phyloP scores from a whole-genome alignment of 1,140 invertebrate genomes.

The Andricus grossulariae region DNA sequence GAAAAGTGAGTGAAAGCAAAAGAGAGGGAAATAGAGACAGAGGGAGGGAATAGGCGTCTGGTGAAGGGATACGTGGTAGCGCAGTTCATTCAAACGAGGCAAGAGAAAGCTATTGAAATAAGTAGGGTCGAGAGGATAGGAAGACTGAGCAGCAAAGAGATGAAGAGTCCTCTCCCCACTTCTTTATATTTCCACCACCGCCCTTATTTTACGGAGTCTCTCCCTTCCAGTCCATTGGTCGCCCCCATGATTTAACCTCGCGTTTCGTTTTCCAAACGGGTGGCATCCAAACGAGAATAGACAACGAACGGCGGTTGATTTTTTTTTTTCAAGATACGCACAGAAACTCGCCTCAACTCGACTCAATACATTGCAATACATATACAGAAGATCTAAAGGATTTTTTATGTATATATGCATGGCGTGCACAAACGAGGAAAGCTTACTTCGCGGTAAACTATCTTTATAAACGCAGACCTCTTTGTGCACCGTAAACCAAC shows the following conservation, averaged over 20 bases:
- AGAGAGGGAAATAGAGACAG: conserved; percentile 34
- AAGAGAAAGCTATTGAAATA: conserved; percentile 71
- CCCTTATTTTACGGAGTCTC: conserved; percentile 42
- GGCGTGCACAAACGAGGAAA: no score
- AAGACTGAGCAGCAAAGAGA: conserved; percentile 41
- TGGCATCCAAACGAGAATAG: conserved; percentile 45
- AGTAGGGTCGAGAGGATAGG: conserved; percentile 69
- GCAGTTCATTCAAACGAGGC: conserved; percentile 72
- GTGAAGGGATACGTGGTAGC: conserved; percentile 59
- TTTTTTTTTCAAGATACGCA: conserved; percentile 58
- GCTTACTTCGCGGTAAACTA: conserved; percentile 21
- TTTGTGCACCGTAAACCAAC: conserved; percentile 46
- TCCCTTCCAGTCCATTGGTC: conserved; percentile 67
- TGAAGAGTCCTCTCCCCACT: conserved; percentile 43
- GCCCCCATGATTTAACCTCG: conserved; percentile 68
- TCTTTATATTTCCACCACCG: conserved; percentile 6
- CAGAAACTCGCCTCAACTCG: conserved; percentile 42
- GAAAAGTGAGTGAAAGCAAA: conserved; percentile 38
- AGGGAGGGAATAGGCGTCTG: conserved; percentile 43
- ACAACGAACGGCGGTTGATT: conserved; percentile 59
- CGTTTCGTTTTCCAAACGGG: conserved; percentile 64
- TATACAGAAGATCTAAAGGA: no score
- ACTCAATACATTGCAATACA: background rate
- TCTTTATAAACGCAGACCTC: conserved; percentile 42
- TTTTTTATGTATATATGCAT: no score